Base-by-base conservation (phyloP, 2,888 invertebrate genomes). In the Harpagoxenus sublaevis region DNA sequence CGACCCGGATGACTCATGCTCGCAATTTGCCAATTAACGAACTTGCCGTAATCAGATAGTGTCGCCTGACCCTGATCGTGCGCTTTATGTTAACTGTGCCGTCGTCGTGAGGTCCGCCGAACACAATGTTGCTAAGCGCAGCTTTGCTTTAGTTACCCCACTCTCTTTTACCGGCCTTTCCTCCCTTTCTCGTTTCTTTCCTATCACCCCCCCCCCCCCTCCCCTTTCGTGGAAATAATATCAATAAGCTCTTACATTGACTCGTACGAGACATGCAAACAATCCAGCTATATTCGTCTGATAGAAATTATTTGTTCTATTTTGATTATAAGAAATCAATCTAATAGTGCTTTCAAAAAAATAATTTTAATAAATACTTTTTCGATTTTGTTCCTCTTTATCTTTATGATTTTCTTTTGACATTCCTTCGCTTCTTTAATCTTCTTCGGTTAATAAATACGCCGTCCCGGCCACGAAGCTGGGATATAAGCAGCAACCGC, bases 21-120 rank as follows among this genome's bases (percentile, higher is more conserved):
- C 89, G 92, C 92, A 92, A 93, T 94, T 94, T 92, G 89, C 92
- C 92, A 94, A 94, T 94, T 94, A 93, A 91, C 88, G 71, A 92
- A 92, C 90, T 92, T 79, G 84, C 89, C 86, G 89, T 92, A 92
- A 94, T 93, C 93, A 93, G 94, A 94, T 94, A 91, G 88, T 86
- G 88, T 88, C 85, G 85, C 81, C 78, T 74, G 84, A 86, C 84
- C 83, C 84, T 86, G 86, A 87, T 79, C 87, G 88, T 74, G 78
- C 71, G 60, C 83, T 89, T 85, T 85, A 74, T 83, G 84, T 73
- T 83, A 89, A 87, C 87, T 75, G 71, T 73, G 81, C 63, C 85
- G 77, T 87, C 78, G 85, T 85, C 84, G 55, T 71, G 53, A 63
- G 78, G 53, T 23, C 48, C 42, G 35, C 73, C 45, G 57, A 48